Percentiles rank a stretch among this genome's conserved stretches.
Conservation (phyloP, 2,797 vertebrate genomes). For the Mormyrops boulengeri region DNA sequence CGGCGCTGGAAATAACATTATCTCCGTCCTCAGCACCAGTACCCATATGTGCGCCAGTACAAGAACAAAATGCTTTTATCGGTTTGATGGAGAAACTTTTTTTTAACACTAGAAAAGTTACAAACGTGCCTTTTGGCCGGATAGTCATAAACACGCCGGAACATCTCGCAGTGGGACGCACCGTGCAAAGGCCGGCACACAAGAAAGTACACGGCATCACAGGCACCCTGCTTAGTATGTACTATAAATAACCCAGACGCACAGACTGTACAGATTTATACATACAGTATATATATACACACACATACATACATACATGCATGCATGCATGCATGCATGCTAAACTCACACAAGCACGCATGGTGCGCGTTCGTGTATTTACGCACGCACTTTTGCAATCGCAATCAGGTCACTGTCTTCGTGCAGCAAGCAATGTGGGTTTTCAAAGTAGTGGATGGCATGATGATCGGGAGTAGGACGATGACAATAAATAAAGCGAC, state of each 20-base stretch:
- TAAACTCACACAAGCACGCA: not conserved
- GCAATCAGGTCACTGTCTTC: constrained; percentile 9
- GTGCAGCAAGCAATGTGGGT: not conserved
- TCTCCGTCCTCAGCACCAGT: not conserved
- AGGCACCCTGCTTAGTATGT: not conserved
- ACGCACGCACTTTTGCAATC: not conserved
- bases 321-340: not conserved
- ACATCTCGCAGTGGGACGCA: not conserved
- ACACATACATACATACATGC: not conserved
- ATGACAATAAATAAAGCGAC: not conserved
- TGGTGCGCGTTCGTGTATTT: not conserved
- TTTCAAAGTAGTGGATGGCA: not conserved
- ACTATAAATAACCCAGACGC: not conserved
- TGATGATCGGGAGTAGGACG: not conserved
- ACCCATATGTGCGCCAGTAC: not conserved
- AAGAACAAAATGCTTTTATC: not conserved
- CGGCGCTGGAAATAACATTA: not conserved
- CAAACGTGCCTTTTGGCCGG: not conserved
- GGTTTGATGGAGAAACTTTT: not conserved
- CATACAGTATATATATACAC: not conserved
- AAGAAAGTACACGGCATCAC: not conserved
- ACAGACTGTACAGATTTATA: not conserved
- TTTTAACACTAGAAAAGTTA: not conserved
- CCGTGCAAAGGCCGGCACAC: not conserved
- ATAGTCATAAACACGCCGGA: not conserved